Conservation (phyloP, 1,140 invertebrate species). For the Lucilia sericata region DNA sequence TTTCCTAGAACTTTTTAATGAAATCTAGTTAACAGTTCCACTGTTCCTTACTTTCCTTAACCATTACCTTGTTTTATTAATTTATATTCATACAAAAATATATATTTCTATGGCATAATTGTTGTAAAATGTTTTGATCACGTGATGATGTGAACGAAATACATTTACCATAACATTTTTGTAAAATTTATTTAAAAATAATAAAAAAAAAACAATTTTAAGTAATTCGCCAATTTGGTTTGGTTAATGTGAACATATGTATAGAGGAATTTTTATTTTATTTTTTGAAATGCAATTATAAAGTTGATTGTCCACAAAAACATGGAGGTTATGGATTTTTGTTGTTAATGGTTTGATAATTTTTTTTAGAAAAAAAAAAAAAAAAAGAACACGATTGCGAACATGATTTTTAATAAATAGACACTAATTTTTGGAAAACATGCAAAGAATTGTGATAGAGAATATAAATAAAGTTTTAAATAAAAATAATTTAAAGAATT, state of each 20-base stretch:
- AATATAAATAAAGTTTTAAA: no score
- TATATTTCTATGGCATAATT: background rate
- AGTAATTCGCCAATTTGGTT: background rate
- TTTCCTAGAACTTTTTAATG: no score
- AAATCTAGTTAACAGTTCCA: no score
- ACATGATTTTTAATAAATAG: conserved; percentile 23
- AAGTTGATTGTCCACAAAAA: background rate
- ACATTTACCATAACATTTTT: no score
- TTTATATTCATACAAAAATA: no score
- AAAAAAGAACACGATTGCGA: conserved; percentile 9
- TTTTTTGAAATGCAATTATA: conserved; percentile 29
- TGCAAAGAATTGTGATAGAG: background rate
- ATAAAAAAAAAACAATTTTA: background rate
- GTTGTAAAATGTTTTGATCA: background rate
- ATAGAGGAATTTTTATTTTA: no score
- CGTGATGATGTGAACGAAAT: conserved; percentile 8
- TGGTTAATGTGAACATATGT: background rate
- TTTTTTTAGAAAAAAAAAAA: background rate
- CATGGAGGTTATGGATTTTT: conserved; percentile 34
- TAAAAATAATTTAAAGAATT: no score
- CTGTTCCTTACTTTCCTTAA: no score
- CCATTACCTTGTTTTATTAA: no score
- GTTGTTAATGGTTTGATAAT: background rate
- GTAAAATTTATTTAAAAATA: no score
- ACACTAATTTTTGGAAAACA: conserved; percentile 11